Conservation (phyloP, 2,113 vertebrate species). For the Upupa epops region DNA sequence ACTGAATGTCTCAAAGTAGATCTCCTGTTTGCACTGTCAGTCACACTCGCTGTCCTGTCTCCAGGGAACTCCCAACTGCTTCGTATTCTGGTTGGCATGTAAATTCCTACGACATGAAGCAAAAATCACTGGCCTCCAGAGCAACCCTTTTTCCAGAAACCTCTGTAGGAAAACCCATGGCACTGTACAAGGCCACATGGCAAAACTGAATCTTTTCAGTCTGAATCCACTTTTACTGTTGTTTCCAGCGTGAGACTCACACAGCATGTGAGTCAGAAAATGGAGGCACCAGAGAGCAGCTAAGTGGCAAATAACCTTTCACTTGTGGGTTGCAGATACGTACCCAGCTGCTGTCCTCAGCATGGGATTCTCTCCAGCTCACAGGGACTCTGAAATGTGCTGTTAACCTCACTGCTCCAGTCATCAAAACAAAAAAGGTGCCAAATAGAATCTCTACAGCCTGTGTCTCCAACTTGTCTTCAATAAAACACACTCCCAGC, state of each 20-base stretch:
- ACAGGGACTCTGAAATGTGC: not conserved
- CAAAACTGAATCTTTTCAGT: slow-evolving; percentile 32
- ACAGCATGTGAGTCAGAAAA: slow-evolving; percentile 18
- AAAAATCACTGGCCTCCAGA: not conserved
- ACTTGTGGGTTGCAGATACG: slow-evolving; percentile 25
- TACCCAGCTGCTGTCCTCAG: slow-evolving; percentile 46
- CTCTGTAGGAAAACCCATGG: slow-evolving; percentile 4
- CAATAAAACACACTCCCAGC: not conserved
- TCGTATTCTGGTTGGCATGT: not conserved
- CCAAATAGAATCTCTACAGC: not conserved
- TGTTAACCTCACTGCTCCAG: not conserved
- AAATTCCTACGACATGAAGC: slow-evolving; percentile 6
- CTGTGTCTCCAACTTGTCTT: not conserved
- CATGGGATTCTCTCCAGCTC: not conserved
- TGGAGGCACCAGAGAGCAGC: slow-evolving; percentile 30
- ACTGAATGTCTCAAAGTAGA: not conserved
- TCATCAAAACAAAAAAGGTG: slow-evolving; percentile 8
- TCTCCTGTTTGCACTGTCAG: not conserved
- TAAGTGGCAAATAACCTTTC: slow-evolving; percentile 54
- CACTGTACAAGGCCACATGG: not conserved
- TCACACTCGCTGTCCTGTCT: not conserved
- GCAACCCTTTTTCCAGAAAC: slow-evolving; percentile 22
- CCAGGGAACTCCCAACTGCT: not conserved
- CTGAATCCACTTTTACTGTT: slow-evolving; percentile 30
- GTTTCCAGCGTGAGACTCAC: slow-evolving; percentile 49